Percentiles rank a stretch among this genome's conserved stretches.
Conservation (phyloP, 2,888 invertebrate species). For the Acleris holmiana region DNA sequence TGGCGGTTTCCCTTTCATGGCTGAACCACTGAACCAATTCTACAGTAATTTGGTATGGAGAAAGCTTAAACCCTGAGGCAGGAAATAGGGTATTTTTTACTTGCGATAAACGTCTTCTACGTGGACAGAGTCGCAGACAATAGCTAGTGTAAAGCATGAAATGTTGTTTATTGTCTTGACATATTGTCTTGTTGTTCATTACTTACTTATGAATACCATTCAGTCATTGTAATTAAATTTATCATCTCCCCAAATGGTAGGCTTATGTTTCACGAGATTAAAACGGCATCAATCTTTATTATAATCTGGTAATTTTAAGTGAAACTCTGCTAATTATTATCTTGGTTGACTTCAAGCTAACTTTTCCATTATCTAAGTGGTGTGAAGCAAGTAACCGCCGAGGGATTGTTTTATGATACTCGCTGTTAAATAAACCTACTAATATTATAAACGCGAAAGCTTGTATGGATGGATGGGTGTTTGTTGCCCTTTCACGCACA, state of each 20-base stretch:
- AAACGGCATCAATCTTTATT: conserved; percentile 59
- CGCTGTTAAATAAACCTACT: conserved; percentile 39
- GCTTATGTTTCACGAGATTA: conserved; percentile 42
- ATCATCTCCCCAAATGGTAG: conserved; percentile 12
- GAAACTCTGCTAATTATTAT: conserved; percentile 51
- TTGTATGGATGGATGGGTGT: too few species aligned
- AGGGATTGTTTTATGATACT: conserved; percentile 49
- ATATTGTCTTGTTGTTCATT: not conserved
- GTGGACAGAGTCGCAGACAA: too few species aligned
- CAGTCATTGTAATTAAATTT: conserved; percentile 21
- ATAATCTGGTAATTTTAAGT: conserved; percentile 50
- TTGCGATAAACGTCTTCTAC: too few species aligned
- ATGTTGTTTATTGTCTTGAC: not conserved
- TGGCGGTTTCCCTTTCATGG: too few species aligned
- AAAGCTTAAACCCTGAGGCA: too few species aligned
- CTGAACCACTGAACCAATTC: too few species aligned
- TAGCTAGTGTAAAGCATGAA: too few species aligned
- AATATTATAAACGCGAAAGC: too few species aligned
- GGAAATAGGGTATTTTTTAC: too few species aligned
- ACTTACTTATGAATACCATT: conserved; percentile 6
- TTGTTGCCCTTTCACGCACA: too few species aligned
- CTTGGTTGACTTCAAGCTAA: conserved; percentile 51
- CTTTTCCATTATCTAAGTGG: conserved; percentile 63
- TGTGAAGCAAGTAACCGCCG: conserved; percentile 53
- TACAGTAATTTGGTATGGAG: too few species aligned